Base-by-base conservation (phyloP, 1,140 invertebrate species). In the Vanessa tameamea region DNA sequence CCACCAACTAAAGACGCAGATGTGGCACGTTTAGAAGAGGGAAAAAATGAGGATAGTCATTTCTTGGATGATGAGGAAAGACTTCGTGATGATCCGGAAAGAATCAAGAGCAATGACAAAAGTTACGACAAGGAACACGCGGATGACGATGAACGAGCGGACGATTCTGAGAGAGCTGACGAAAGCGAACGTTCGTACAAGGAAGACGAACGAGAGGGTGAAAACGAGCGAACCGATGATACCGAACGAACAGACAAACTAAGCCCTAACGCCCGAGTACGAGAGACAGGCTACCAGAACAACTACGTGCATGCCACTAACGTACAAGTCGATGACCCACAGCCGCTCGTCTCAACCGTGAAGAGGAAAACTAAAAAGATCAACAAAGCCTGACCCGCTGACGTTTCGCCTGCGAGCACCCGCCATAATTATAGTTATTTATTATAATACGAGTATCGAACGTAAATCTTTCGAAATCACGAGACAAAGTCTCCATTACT, bases 361-460 rank as follows among this genome's bases (percentile, higher is more conserved):
- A 82, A 82, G 31, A 80, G 71, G 55, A 80, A 84, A 75, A 75
- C 59, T 12, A 74, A 72, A 47, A 84, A 73, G 50, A 74, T 70
- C 48, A 68, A 65, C 64, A 74, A 79, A 75, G 76, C 82, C 74
- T 82, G 78, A 85, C 26, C 63, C 31, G 71, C 70, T 64, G 57
- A 68, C 64, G n/a, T 43, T 64, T 55, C 20, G 16, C 71, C 65
- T 64, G 64, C 81, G 53, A 75, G 66, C 73, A 78, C 76, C 82
- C 85, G 89, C 89, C 89, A 91, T 91, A 90, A 77, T 81, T 73
- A 76, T 77, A 75, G 75, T 87, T 87, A 86, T 88, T 88, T 91
- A 91, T 88, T 90, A 74, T 51, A 73, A 14, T 61, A 77, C 15
- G 64, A 69, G 43, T 75, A 14, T 75, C 55, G 23, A 37, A 50